phyloP scores from a whole-genome alignment of 1,140 invertebrate genomes.

The Meloidogyne hapla region DNA sequence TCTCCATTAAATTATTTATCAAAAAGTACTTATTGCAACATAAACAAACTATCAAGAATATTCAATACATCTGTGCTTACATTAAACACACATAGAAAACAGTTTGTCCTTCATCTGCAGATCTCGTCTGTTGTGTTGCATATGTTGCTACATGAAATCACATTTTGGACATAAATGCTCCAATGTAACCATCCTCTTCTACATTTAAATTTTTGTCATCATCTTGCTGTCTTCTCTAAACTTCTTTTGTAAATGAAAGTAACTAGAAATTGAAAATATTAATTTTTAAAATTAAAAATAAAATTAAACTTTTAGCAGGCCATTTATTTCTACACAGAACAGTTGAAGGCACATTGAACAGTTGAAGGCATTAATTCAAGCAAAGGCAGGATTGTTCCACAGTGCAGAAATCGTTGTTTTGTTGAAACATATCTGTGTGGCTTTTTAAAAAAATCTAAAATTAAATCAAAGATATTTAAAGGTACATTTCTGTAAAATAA shows the following conservation, averaged over 20 bases:
- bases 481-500: no score
- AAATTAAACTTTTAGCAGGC: conserved; percentile 42
- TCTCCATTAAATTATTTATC: not conserved
- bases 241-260: conserved; percentile 63
- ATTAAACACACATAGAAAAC: conserved; percentile 92
- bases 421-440: not conserved
- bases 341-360: conserved; percentile 72
- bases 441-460: not conserved
- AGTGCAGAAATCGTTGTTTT: conserved; percentile 77
- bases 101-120: conserved; percentile 97
- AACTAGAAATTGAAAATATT: no score
- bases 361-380: conserved; percentile 66
- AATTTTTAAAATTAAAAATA: no score
- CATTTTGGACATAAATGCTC: conserved; percentile 85
- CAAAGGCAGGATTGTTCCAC: conserved; percentile 77
- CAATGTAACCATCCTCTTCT: conserved; percentile 46
- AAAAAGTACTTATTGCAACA: conserved; percentile 27
- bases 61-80: conserved; percentile 73
- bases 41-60: conserved; percentile 48
- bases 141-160: conserved; percentile 86
- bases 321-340: conserved; percentile 40
- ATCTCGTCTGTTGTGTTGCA: conserved; percentile 85
- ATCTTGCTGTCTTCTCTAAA: conserved; percentile 71
- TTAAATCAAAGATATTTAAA: no score
- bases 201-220: conserved; percentile 64